Percentiles rank a stretch among this genome's conserved stretches.
Evolutionary conservation across 2,113 vertebrate genomes (phyloP).

Genomic region (Vireo altiloquus): DNA sequence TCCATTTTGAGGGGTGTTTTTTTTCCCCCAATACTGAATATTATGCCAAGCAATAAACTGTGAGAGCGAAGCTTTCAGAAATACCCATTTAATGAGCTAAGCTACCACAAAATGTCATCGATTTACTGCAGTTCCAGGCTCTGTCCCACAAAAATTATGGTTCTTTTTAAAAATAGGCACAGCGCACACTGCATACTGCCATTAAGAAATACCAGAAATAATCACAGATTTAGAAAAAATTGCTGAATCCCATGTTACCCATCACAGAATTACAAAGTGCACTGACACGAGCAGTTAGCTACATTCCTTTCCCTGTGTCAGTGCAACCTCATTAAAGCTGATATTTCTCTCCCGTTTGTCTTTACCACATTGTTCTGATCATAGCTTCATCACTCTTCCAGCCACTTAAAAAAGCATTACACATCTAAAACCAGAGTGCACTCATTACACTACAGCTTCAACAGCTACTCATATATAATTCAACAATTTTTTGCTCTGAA

Average conservation of each 20-base stretch:
- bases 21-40: not conserved
- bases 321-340: constrained; percentile 16
- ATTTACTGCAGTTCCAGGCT: not conserved
- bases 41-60: not conserved
- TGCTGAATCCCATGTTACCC: not conserved
- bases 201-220: not conserved
- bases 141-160: not conserved
- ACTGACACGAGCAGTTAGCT: constrained; percentile 1
- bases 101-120: not conserved
- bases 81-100: not conserved
- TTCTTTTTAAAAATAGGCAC: not conserved
- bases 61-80: not conserved
- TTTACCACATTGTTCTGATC: constrained; percentile 36
- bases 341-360: not conserved
- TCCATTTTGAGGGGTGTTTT: not conserved
- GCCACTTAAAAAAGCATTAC: constrained; percentile 38
- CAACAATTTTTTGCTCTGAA: constrained; percentile 14
- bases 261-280: not conserved
- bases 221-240: not conserved
- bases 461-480: constrained; percentile 50
- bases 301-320: not conserved
- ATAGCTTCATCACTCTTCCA: not conserved
- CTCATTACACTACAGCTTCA: constrained; percentile 17
- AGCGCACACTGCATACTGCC: not conserved
- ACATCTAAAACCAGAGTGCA: constrained; percentile 6